phyloP scores from a whole-genome alignment of 92 coral and sea anemone genomes.

The Zoanthus sansibaricus region DNA sequence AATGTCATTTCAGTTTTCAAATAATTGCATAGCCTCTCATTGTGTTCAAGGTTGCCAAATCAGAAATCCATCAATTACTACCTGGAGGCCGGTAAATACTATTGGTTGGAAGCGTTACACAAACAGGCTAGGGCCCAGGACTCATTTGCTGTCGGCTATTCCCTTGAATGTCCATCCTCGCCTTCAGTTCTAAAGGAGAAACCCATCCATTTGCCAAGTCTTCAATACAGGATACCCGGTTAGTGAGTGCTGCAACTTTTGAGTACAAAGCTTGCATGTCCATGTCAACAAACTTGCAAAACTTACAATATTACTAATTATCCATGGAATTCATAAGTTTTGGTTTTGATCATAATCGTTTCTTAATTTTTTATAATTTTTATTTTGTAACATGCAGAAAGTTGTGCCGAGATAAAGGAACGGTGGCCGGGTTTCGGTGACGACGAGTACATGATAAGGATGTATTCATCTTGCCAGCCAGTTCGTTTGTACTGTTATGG shows the following conservation, averaged over 20 bases:
- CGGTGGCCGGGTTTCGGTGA: constrained; percentile 91
- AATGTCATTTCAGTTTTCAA: too few species aligned
- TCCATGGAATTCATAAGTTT: too few species aligned
- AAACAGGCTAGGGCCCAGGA: constrained; percentile 77
- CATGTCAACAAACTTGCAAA: not conserved
- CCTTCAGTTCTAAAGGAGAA: constrained; percentile 63
- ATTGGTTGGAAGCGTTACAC: constrained; percentile 92
- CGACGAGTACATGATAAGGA: constrained; percentile 92
- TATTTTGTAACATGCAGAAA: constrained; percentile 55
- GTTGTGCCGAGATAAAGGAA: constrained; percentile 91
- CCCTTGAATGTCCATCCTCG: constrained; percentile 74
- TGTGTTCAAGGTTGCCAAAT: constrained; percentile 39
- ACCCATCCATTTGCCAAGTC: constrained; percentile 70
- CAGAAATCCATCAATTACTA: constrained; percentile 50
- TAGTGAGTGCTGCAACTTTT: constrained; percentile 30
- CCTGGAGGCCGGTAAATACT: constrained; percentile 86
- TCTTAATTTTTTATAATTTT: not conserved
- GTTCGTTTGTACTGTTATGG: constrained; percentile 94
- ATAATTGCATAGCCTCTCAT: not conserved
- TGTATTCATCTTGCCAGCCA: constrained; percentile 88
- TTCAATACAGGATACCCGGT: constrained; percentile 89
- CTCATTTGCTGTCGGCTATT: constrained; percentile 80
- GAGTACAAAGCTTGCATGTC: not conserved
- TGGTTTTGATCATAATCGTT: not conserved
- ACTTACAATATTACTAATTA: too few species aligned